Evolutionary conservation across 2,113 vertebrate species (phyloP).

Genomic region (Bettongia penicillata): DNA sequence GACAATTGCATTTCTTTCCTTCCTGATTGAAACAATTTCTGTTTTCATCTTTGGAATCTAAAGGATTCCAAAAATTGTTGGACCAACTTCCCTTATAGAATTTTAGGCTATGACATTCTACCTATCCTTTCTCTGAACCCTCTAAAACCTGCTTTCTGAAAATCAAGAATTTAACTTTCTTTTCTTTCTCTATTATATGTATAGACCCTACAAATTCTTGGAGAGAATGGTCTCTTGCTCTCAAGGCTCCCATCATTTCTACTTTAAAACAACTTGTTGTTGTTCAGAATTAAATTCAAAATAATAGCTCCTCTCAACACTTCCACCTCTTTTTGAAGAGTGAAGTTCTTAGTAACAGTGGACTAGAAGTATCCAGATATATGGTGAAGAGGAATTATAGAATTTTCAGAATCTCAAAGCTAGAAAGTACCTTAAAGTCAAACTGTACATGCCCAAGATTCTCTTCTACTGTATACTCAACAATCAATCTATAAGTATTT

Average conservation of each 20-base stretch:
- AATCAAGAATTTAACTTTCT: background rate
- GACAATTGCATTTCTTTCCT: background rate
- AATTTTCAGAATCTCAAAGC: background rate
- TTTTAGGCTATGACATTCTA: background rate
- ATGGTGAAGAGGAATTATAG: background rate
- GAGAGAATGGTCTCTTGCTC: background rate
- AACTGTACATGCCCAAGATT: background rate
- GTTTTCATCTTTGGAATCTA: background rate
- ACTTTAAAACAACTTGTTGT: background rate
- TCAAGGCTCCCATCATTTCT: background rate
- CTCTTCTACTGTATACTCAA: background rate
- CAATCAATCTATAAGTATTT: background rate
- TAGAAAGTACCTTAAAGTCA: background rate
- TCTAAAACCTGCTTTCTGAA: background rate
- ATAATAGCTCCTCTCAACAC: background rate
- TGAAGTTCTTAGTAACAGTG: background rate
- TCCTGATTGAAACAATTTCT: background rate
- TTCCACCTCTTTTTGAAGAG: background rate
- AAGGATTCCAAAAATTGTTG: background rate
- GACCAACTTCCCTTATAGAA: background rate
- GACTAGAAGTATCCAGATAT: background rate
- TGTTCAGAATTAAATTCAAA: background rate
- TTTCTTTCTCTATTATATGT: background rate
- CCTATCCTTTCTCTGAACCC: background rate
- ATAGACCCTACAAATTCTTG: background rate